These are phyloP conservation scores for Jacana jacana DNA, from an alignment of 2,113 vertebrate genomes.

Conservation along the genomic window DNA sequence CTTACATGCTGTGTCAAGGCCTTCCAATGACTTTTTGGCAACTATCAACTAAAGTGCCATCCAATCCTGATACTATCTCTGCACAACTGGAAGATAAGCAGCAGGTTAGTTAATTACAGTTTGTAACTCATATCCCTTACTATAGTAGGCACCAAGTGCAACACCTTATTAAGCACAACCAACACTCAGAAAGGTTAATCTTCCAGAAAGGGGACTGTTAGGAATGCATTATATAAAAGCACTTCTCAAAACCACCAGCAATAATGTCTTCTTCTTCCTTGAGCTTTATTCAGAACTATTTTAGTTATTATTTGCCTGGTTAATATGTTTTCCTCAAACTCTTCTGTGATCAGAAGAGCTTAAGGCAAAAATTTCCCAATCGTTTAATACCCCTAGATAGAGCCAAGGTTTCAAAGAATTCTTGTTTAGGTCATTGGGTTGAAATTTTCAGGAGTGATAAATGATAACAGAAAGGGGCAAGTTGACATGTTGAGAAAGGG, in stretches of 20 bases:
- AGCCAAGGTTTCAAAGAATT: neutral
- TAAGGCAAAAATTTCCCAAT: neutral
- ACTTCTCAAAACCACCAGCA: neutral
- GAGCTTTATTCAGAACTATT: neutral
- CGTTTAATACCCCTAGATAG: neutral
- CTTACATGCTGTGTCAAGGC: neutral
- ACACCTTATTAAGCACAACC: neutral
- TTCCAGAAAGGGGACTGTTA: neutral
- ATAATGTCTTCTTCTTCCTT: neutral
- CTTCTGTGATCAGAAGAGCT: neutral
- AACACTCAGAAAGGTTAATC: neutral
- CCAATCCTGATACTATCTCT: neutral
- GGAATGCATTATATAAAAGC: neutral
- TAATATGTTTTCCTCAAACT: neutral
- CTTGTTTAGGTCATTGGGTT: neutral
- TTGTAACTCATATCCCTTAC: neutral
- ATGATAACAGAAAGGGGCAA: neutral
- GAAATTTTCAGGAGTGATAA: neutral
- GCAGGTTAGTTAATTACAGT: neutral
- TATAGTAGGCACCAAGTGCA: neutral
- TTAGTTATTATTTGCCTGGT: neutral
- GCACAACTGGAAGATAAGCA: neutral
- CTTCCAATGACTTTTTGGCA: conserved; percentile 8
- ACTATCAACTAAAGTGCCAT: neutral
- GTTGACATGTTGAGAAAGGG: neutral